Evolutionary conservation across 2,113 vertebrate genomes (phyloP).

Genomic region (Sphyrna mokarran): DNA sequence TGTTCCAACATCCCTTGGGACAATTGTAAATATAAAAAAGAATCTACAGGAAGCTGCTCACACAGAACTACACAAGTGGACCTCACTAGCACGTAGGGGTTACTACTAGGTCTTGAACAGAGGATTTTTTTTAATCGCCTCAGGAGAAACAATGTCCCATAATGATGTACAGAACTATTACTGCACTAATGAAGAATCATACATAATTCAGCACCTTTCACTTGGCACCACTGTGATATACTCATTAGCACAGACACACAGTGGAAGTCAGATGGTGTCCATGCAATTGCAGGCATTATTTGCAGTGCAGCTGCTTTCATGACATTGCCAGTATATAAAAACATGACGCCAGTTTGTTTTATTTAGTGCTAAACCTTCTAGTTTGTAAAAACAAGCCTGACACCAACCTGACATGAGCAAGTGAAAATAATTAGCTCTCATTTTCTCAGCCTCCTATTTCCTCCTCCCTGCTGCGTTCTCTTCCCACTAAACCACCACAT

Average conservation of each 20-base stretch:
- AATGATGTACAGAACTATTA: conserved; percentile 98
- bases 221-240: conserved; percentile 99
- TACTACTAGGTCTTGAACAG: conserved; percentile 78
- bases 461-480: conserved; percentile 99
- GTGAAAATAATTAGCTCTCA: conserved; percentile 99
- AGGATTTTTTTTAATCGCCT: conserved; percentile 93
- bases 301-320: conserved; percentile 99
- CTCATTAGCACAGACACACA: conserved; percentile 99
- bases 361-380: conserved; percentile 99
- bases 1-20: conserved; percentile 75
- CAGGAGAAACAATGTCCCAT: conserved; percentile 99
- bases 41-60: conserved; percentile 78
- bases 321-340: conserved; percentile 99
- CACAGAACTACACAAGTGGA: conserved; percentile 86
- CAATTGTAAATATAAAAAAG: conserved; percentile 70
- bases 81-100: conserved; percentile 76
- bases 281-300: conserved; percentile 99
- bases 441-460: conserved; percentile 99
- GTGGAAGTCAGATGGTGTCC: conserved; percentile 99
- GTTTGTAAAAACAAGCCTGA: conserved; percentile 99
- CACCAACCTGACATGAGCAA: conserved; percentile 99
- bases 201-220: conserved; percentile 99
- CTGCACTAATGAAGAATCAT: conserved; percentile 99
- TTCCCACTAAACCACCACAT: conserved; percentile 99
- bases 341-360: conserved; percentile 99